phyloP scores from a whole-genome alignment of 2,888 invertebrate species.

The Perdita meconis region DNA sequence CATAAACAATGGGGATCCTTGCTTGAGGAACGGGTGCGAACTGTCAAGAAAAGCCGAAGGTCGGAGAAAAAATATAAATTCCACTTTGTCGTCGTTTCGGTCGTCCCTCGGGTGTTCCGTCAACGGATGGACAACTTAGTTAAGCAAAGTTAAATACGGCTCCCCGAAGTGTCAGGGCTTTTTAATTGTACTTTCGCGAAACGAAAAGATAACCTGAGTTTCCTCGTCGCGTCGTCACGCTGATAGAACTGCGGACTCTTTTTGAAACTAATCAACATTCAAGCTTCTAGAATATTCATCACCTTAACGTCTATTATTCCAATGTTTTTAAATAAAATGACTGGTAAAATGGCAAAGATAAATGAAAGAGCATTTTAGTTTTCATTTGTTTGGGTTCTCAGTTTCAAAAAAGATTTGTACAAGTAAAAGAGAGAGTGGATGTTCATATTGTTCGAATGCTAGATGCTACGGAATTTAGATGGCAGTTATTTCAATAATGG shows the following conservation, averaged over 20 bases:
- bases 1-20: slow-evolving; percentile 4
- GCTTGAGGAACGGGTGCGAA: not conserved
- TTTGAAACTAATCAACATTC: too few species aligned
- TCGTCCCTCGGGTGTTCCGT: slow-evolving; percentile 80
- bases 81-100: slow-evolving; percentile 71
- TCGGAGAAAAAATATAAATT: slow-evolving; percentile 72
- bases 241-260: not conserved
- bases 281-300: too few species aligned
- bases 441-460: too few species aligned
- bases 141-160: slow-evolving; percentile 83
- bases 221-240: slow-evolving; percentile 11
- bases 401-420: too few species aligned
- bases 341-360: too few species aligned
- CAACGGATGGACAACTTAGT: slow-evolving; percentile 82
- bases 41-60: slow-evolving; percentile 30
- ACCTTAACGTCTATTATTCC: too few species aligned
- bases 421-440: too few species aligned
- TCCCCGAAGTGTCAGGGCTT: slow-evolving; percentile 81
- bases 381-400: too few species aligned
- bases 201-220: slow-evolving; percentile 72
- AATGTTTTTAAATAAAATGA: too few species aligned
- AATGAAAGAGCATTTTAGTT: too few species aligned
- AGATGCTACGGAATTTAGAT: too few species aligned
- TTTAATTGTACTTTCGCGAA: slow-evolving; percentile 82
- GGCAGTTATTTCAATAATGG: too few species aligned